Percentiles rank a stretch among this genome's conserved stretches.
Evolutionary conservation across 2,113 vertebrate species (phyloP).

Genomic region (Zootoca vivipara): DNA sequence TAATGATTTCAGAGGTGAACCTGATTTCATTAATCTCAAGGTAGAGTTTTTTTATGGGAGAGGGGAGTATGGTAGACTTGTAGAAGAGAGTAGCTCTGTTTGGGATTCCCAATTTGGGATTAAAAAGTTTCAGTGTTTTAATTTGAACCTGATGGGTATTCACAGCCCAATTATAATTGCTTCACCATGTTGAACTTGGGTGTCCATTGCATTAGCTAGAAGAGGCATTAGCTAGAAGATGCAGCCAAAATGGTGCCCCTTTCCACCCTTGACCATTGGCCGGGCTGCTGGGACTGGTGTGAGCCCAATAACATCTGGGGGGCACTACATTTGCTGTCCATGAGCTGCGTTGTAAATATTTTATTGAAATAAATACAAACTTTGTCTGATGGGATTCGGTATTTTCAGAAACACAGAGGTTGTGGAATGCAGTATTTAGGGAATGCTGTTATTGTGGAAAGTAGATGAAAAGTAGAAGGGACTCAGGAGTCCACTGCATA

Average conservation of each 20-base stretch:
- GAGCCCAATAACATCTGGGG: no score
- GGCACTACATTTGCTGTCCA: no score
- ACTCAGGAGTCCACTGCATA: neutral
- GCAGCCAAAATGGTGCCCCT: no score
- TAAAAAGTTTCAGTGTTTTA: neutral
- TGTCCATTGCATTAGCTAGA: neutral
- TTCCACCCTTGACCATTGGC: no score
- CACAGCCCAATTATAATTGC: neutral
- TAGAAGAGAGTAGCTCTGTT: neutral
- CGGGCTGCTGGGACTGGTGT: no score
- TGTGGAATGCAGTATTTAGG: neutral
- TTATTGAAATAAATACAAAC: no score
- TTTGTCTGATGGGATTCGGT: no score
- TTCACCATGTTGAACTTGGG: neutral
- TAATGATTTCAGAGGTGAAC: constrained; percentile 19
- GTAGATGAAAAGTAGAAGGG: neutral
- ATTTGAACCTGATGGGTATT: rapidly evolving
- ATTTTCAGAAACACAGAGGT: no score
- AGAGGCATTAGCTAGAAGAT: neutral
- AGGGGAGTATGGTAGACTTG: neutral
- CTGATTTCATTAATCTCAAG: neutral
- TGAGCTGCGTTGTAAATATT: no score
- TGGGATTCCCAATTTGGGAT: neutral
- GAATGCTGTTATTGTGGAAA: neutral
- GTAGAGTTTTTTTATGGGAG: neutral